Evolutionary conservation across 92 coral and sea anemone species (phyloP).

Genomic region (Heteractis magnifica): DNA sequence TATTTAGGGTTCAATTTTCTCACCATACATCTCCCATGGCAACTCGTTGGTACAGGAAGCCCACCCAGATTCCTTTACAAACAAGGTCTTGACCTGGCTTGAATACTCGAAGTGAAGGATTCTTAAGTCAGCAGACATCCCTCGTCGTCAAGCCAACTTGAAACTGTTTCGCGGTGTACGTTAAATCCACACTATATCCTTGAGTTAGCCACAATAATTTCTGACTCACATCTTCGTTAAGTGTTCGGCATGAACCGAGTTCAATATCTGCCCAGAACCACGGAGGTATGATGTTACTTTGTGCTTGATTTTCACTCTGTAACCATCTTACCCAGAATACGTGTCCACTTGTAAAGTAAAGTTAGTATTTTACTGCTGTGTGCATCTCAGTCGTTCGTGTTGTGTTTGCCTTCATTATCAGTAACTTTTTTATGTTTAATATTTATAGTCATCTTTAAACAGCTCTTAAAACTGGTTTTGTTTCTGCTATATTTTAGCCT

Average conservation of each 20-base stretch:
- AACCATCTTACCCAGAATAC: not conserved
- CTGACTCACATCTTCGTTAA: not conserved
- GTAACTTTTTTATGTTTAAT: not conserved
- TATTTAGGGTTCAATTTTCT: not conserved
- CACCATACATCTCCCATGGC: not conserved
- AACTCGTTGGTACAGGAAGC: too few relatives aligned
- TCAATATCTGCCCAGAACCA: not conserved
- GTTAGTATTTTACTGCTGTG: not conserved
- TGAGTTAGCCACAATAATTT: not conserved
- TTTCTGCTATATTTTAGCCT: not conserved
- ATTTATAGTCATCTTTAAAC: not conserved
- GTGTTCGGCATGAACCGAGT: not conserved
- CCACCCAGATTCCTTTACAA: not conserved
- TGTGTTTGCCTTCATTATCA: not conserved
- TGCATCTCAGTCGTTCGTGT: not conserved
- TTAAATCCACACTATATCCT: not conserved
- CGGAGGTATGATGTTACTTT: not conserved
- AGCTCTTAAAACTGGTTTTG: not conserved
- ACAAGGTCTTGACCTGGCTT: not conserved
- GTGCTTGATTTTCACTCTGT: not conserved
- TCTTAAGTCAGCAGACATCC: not conserved
- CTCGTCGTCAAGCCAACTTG: not conserved
- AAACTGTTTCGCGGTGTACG: not conserved
- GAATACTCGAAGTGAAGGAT: not conserved
- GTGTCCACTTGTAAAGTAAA: not conserved